Base-by-base conservation (phyloP, 2,113 vertebrate genomes). In the Anas platyrhynchos region DNA sequence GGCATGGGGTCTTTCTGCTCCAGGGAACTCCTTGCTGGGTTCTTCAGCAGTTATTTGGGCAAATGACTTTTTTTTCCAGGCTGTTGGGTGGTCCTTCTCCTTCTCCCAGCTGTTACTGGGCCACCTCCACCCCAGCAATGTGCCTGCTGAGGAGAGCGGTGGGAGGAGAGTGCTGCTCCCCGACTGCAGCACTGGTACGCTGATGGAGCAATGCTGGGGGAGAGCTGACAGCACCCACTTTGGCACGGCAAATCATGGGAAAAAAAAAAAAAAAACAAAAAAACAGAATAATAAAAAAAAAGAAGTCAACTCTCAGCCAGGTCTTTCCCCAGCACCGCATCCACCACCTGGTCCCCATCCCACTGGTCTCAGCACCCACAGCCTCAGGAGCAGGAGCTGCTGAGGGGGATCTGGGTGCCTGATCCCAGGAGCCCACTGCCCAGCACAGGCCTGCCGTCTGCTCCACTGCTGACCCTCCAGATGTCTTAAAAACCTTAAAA, bases 51-150 rank as follows among this genome's bases (percentile, higher is more conserved):
- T 13, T 91, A 1, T 38, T 78, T 46, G 36, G 81, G 68, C 36
- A n/a, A 78, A 75, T 55, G n/a, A 31, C 0, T 32, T 83, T 43
- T 46, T 46, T 46, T 18, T 11, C 11, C 9, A 2, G 20, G 22
- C 21, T 74, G 81, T 48, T 59, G 8, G 3, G 29, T 61, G 34
- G 14, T 17, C 62, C 15, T 34, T 54, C 29, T 66, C 44, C 26
- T 55, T 43, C 16, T 6, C 5, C 5, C 4, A 2, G 54, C 9
- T 31, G 5, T 29, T 61, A 32, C 17, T 65, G 27, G 68, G 67
- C 2, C 16, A 2, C 3, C 26, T 63, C 59, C 0, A 1, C 13
- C 29, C 6, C 11, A 5, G 66, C 44, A 73, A 22, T 17, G 21
- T 72, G 29, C 31, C 68, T 55, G n/a, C 4, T 0, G 16, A 34